phyloP scores from a whole-genome alignment of 2,113 vertebrate species.

The Myxocyprinus asiaticus region DNA sequence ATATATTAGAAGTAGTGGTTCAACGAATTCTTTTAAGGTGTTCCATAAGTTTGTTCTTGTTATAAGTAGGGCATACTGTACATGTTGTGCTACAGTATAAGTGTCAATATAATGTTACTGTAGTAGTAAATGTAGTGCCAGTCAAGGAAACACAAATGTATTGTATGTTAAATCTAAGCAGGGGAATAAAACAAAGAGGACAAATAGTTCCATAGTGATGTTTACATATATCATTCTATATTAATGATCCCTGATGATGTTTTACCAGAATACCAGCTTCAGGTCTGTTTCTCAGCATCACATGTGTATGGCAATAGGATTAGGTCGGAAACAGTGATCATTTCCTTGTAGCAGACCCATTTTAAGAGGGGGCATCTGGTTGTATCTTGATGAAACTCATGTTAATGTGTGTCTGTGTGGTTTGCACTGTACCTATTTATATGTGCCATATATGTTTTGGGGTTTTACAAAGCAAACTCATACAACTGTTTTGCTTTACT shows the following conservation, averaged over 20 bases:
- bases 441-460: no score
- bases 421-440: background rate
- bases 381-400: conserved; percentile 15
- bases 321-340: conserved; percentile 51
- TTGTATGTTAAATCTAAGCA: background rate
- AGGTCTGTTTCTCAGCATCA: conserved; percentile 37
- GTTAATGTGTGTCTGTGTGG: conserved; percentile 12
- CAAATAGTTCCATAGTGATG: background rate
- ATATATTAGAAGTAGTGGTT: no score
- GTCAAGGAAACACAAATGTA: no score
- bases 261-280: conserved; percentile 10
- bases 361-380: conserved; percentile 43
- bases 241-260: conserved; percentile 25
- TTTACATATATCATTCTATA: background rate
- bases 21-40: no score
- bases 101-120: no score
- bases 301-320: conserved; percentile 42
- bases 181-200: background rate
- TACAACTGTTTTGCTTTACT: no score
- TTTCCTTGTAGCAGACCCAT: conserved; percentile 42
- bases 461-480: no score
- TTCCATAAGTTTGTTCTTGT: no score
- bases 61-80: no score
- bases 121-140: no score
- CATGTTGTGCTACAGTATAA: no score